A percentile compares a stretch with the other conserved stretches of the same genome.
phyloP scores from a whole-genome alignment of 2,113 vertebrate species.

The Cygnus atratus region DNA sequence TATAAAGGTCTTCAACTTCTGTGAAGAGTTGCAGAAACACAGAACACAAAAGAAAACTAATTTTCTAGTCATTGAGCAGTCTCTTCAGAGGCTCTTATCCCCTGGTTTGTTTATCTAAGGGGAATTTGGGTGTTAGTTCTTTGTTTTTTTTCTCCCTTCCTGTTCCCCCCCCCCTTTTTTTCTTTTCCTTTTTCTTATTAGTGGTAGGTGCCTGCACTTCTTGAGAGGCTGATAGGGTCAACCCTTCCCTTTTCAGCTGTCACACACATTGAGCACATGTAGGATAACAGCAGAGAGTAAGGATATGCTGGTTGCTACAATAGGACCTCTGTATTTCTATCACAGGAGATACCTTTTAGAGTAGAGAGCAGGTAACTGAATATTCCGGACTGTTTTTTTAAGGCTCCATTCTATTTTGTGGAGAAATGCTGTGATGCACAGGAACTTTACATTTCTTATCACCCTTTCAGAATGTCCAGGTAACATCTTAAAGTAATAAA shows the following conservation, averaged over 20 bases:
- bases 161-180: too few species aligned
- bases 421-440: neutral
- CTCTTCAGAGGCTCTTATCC: neutral
- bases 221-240: neutral
- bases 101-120: neutral
- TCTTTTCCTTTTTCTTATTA: neutral
- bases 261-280: neutral
- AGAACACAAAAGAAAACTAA: neutral
- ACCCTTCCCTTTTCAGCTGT: neutral
- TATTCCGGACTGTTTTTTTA: neutral
- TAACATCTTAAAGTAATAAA: neutral
- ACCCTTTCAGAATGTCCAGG: neutral
- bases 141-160: too few species aligned
- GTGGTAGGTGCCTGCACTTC: neutral
- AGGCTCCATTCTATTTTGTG: neutral
- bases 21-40: neutral
- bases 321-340: neutral
- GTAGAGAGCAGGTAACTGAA: conserved; percentile 1
- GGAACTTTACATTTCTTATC: neutral
- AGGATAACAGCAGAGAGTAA: conserved; percentile 15
- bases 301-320: neutral
- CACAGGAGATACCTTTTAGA: neutral
- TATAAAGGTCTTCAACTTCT: neutral
- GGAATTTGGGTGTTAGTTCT: neutral
- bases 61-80: neutral